Evolutionary conservation across 2,797 vertebrate genomes (phyloP).

Genomic region (Danionella dracula): DNA sequence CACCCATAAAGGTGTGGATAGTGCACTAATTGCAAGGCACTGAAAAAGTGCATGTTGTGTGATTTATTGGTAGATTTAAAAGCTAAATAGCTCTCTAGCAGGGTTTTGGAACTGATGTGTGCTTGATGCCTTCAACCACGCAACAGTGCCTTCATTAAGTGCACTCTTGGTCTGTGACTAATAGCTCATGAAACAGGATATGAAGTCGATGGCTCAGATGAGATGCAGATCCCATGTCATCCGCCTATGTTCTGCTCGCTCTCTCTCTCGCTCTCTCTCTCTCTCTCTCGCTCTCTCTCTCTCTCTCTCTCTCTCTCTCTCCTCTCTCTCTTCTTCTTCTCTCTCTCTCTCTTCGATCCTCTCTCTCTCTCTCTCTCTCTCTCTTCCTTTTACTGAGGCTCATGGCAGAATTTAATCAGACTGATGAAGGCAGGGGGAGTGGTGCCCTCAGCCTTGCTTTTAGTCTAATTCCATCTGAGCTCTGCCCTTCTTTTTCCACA

Average conservation of each 20-base stretch:
- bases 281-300: slow-evolving; percentile 6
- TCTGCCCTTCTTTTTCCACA: neutral
- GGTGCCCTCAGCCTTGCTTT: neutral
- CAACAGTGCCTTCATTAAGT: slow-evolving; percentile 3
- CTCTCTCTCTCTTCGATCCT: neutral
- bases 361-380: neutral
- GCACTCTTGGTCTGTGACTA: neutral
- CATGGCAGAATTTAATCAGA: slow-evolving; percentile 4
- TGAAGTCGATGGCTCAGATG: slow-evolving; percentile 3
- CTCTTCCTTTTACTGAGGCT: neutral
- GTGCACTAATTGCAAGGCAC: no score
- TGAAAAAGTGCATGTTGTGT: no score
- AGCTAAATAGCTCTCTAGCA: no score
- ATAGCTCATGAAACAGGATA: neutral
- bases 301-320: neutral
- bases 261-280: neutral
- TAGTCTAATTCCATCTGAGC: neutral
- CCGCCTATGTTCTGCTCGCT: neutral
- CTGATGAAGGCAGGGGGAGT: neutral
- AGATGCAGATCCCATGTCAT: neutral
- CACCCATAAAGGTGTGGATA: no score
- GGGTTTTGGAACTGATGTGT: no score
- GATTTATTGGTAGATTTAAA: no score
- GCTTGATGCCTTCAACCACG: no score
- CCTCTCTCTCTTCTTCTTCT: neutral